These are phyloP conservation scores for Muntiacus reevesi DNA, from an alignment of 2,113 vertebrate species.

Conservation along the genomic window DNA sequence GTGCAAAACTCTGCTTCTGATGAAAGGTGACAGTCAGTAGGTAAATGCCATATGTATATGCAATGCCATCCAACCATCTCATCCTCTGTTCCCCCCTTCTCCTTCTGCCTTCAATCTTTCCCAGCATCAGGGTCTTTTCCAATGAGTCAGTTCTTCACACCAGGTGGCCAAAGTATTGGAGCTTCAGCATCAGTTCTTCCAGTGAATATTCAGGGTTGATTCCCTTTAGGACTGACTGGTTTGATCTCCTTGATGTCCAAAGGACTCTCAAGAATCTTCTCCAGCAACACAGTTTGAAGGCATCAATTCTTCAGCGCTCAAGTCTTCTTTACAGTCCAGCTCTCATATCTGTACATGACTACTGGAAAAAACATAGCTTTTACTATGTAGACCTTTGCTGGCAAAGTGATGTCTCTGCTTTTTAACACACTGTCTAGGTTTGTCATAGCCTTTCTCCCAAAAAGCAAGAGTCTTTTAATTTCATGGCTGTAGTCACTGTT, in stretches of 20 bases:
- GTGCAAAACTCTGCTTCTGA: background rate
- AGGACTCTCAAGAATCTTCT: background rate
- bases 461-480: background rate
- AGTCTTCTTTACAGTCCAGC: background rate
- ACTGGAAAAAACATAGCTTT: background rate
- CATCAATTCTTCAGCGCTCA: background rate
- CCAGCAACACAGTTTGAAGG: background rate
- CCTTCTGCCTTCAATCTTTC: background rate
- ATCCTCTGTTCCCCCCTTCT: background rate
- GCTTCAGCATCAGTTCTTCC: background rate
- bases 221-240: background rate
- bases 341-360: background rate
- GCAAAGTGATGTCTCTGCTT: background rate
- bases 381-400: background rate
- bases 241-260: background rate
- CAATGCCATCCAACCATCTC: background rate
- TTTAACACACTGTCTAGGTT: background rate
- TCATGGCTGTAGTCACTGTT: background rate
- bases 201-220: background rate
- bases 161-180: background rate
- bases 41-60: background rate
- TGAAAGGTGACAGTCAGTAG: background rate
- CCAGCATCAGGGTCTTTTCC: background rate
- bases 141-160: background rate
- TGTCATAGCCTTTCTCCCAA: background rate